Evolutionary conservation across 1,140 invertebrate species (phyloP), one percentile per base, ranked within the genome.

Genomic region (Trialeurodes vaporariorum): DNA sequence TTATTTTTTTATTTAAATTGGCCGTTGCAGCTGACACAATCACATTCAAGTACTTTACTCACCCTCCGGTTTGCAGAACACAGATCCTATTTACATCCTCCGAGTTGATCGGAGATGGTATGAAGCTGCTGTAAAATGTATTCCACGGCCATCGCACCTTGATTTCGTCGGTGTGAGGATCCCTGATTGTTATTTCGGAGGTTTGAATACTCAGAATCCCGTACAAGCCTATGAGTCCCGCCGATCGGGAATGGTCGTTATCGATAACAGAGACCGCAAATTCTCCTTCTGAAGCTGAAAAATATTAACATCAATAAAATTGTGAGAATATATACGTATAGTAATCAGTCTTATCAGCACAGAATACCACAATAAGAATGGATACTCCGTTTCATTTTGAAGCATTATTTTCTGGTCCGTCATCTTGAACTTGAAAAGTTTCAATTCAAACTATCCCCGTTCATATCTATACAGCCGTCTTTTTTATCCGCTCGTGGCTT

Each of bases 221-320:
- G 65, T 82, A 78, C 1, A 83, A 68, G 21, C 83, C 83, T 27
- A 75, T 78, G 27, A 84, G 70, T 25, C 81, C 81, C 61, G 81
- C 79, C 2, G 75, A 70, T 70, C 80, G 77, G 0, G 82, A 83
- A 74, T 82, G 81, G 0, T 72, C 69, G 60, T 83, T 84, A 69
- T 84, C 83, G 13, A 84, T 75, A 21, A 84, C 75, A 0, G 83
- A 84, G 2, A 84, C 74, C 22, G 75, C 75, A 68, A 81, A 81
- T 58, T 77, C 77, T 66, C 76, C 77, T 27, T 77, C 75, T 13
- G 70, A 70, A 40, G 74, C 78, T 79, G 71, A 62, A 76, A 71
- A 64, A 58, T 24, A 26, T n/a, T n/a, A 49, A 49, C 34, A 49
- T 49, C 34, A 17, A 49, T n/a, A n/a, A n/a, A n/a, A n/a, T n/a